Conservation (phyloP, 2,113 vertebrate species). For the Thermophis baileyi region DNA sequence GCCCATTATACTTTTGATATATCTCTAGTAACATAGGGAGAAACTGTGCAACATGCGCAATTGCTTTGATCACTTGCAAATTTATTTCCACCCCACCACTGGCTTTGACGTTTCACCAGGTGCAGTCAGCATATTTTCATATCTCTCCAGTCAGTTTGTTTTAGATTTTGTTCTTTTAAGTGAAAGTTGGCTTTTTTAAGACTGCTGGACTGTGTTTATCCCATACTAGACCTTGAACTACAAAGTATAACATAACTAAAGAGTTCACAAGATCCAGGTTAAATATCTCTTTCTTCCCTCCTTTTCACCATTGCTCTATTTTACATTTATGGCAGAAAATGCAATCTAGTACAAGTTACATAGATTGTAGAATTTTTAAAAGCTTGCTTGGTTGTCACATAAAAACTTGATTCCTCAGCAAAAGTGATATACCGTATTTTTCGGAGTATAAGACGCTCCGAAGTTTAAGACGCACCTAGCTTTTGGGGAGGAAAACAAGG, state of each 20-base stretch:
- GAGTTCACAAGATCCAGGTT: not conserved
- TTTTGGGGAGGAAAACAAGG: too few species aligned
- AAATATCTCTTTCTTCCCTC: not conserved
- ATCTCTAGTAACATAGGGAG: not conserved
- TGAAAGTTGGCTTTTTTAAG: not conserved
- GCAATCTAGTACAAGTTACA: not conserved
- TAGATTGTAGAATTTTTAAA: not conserved
- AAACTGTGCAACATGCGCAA: not conserved
- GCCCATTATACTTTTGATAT: not conserved
- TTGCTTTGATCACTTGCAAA: not conserved
- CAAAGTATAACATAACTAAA: not conserved
- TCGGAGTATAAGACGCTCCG: too few species aligned
- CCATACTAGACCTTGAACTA: not conserved
- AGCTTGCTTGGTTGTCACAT: not conserved
- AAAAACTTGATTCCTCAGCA: not conserved
- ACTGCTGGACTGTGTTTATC: not conserved
- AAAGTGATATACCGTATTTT: not conserved
- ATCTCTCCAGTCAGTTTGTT: not conserved
- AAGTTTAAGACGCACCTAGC: too few species aligned
- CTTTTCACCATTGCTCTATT: not conserved
- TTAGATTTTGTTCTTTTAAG: not conserved
- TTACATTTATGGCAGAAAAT: not conserved
- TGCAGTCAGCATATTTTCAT: not conserved
- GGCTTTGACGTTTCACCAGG: not conserved
- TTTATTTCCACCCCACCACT: not conserved